phyloP scores from a whole-genome alignment of 1,140 invertebrate species.

The Zeugodacus cucurbitae region DNA sequence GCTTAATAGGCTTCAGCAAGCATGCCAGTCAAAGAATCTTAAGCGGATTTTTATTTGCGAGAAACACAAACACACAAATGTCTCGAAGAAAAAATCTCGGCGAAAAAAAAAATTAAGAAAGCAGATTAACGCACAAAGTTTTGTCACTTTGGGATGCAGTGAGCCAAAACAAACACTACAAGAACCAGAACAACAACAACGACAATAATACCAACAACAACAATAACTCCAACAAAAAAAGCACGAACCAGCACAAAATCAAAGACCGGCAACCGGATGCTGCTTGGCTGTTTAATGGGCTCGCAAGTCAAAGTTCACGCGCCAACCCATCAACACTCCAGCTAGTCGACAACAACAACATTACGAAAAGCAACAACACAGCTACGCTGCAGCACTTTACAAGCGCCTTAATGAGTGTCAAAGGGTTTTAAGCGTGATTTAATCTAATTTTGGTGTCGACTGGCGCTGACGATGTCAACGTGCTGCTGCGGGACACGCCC shows the following conservation, averaged over 20 bases:
- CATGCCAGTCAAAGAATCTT: neutral
- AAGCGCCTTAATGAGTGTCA: slow-evolving; percentile 20
- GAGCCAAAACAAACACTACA: neutral
- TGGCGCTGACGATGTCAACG: neutral
- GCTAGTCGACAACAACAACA: neutral
- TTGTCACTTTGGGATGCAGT: neutral
- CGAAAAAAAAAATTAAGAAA: slow-evolving; percentile 12
- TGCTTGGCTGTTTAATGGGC: neutral
- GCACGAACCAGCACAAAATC: neutral
- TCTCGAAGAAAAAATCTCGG: neutral
- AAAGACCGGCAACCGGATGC: neutral
- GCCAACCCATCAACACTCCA: neutral
- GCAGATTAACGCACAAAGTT: neutral
- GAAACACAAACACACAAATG: neutral
- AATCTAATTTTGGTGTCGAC: slow-evolving; percentile 24
- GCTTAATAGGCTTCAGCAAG: neutral
- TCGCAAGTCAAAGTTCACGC: neutral
- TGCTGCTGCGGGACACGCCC: neutral
- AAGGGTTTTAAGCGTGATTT: slow-evolving; percentile 27
- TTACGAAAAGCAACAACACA: neutral
- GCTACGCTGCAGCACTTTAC: neutral
- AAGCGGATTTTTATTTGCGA: neutral
- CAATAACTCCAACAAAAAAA: neutral
- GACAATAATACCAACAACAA: neutral
- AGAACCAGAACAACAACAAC: neutral